These are phyloP conservation scores for Budorcas taxicolor DNA, from an alignment of 2,113 vertebrate species.

Conservation along the genomic window DNA sequence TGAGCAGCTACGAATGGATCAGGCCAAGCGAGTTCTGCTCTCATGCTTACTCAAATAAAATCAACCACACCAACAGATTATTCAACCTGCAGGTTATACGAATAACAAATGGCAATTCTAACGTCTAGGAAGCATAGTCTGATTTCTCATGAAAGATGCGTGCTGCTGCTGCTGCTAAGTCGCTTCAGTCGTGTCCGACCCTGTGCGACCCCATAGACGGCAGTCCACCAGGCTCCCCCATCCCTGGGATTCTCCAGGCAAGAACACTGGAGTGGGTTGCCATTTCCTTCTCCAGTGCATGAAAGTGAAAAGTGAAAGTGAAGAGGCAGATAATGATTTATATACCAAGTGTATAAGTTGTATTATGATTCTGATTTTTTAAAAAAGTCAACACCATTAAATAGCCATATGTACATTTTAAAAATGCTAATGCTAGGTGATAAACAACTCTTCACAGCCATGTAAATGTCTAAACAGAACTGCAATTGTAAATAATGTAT, in stretches of 20 bases:
- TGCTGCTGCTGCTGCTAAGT: no score
- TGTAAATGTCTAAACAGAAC: conserved; percentile 48
- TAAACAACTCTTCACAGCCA: not conserved
- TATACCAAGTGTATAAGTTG: not conserved
- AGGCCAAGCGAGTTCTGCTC: not conserved
- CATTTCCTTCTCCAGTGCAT: no score
- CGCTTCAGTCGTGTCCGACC: no score
- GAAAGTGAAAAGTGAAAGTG: no score
- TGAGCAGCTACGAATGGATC: not conserved
- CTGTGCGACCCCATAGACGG: no score
- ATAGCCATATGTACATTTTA: not conserved
- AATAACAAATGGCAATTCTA: not conserved
- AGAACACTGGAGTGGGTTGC: no score
- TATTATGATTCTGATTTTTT: not conserved
- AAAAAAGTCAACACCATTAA: not conserved
- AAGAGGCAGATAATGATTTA: not conserved
- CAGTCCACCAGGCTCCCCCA: no score
- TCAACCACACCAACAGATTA: not conserved
- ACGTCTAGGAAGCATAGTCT: not conserved
- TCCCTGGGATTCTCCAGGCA: no score
- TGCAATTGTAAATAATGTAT: conserved; percentile 40
- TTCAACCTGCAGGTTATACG: not conserved
- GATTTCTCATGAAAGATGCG: not conserved
- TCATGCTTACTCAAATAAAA: not conserved
- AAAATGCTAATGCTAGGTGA: not conserved